A percentile compares a stretch with the other conserved stretches of the same genome.
Evolutionary conservation across 2,797 vertebrate species (phyloP).

Genomic region (Alauda arvensis): DNA sequence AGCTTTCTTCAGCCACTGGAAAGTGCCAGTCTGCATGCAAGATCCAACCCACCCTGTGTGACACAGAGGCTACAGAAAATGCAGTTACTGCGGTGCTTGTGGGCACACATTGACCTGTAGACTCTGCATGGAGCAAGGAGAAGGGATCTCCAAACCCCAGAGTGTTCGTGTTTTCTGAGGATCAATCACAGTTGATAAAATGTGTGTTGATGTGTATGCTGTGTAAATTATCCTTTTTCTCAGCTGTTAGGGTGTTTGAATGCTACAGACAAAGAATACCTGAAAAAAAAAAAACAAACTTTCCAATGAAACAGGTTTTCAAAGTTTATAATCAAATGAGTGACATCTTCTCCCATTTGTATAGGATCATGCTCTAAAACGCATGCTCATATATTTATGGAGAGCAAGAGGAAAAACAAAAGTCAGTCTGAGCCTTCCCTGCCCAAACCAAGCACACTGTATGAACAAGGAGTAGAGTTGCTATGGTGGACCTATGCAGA

Average conservation of each 20-base stretch:
- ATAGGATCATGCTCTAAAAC: not conserved
- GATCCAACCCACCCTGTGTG: fast-evolving
- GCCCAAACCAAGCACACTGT: not conserved
- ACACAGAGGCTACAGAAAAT: not conserved
- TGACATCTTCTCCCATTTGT: not conserved
- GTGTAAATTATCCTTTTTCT: not conserved
- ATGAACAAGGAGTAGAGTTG: not conserved
- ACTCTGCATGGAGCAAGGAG: fast-evolving
- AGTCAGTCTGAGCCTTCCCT: not conserved
- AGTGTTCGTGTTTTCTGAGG: not conserved
- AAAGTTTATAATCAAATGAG: not conserved
- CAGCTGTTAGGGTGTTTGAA: not conserved
- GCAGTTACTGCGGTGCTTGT: not conserved
- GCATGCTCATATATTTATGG: not conserved
- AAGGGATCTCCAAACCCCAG: not conserved
- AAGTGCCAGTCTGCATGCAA: not conserved
- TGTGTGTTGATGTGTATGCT: not conserved
- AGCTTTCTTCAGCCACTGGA: not conserved
- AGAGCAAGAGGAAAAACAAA: not conserved
- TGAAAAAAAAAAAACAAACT: not conserved
- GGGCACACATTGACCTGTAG: not conserved
- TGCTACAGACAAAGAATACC: fast-evolving
- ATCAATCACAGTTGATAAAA: not conserved
- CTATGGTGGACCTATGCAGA: not conserved
- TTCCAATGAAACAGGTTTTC: not conserved